Evolutionary conservation across 2,888 invertebrate genomes (phyloP).

Genomic region (Sialis lutaria): DNA sequence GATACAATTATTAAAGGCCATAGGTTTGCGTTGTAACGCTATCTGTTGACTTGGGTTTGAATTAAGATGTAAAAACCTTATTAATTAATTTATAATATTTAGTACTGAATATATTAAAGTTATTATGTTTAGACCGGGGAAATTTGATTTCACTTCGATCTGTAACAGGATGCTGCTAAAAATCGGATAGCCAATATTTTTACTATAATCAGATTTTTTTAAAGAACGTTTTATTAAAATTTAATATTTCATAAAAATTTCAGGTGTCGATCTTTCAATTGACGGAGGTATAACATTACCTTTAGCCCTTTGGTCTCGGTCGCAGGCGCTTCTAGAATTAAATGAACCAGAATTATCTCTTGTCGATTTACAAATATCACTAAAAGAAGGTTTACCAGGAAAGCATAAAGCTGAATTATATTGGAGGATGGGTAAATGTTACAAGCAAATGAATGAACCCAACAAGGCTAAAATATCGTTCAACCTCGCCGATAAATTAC

Average conservation of each 20-base stretch:
- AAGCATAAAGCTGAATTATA: constrained; percentile 47
- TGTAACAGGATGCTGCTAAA: too few species aligned
- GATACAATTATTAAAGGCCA: too few species aligned
- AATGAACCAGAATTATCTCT: constrained; percentile 40
- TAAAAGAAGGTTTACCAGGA: constrained; percentile 41
- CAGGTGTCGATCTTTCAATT: neutral
- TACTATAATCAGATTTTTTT: too few species aligned
- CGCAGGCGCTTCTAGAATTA: constrained; percentile 39
- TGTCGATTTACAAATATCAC: constrained; percentile 46
- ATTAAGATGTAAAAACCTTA: too few species aligned
- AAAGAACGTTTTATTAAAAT: too few species aligned
- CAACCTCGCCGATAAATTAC: constrained; percentile 40
- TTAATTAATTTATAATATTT: too few species aligned
- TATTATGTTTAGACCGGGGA: too few species aligned
- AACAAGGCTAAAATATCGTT: constrained; percentile 46
- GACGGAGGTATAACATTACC: constrained; percentile 47
- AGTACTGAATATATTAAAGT: too few species aligned
- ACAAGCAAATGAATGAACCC: constrained; percentile 38
- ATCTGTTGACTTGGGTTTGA: too few species aligned
- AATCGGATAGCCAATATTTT: too few species aligned
- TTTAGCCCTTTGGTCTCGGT: constrained; percentile 46
- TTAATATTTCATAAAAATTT: neutral
- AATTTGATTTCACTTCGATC: too few species aligned
- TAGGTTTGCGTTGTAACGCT: too few species aligned
- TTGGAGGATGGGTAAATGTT: constrained; percentile 51